Conservation (phyloP, 1,140 invertebrate species). For the Xylocopa sonorina region DNA sequence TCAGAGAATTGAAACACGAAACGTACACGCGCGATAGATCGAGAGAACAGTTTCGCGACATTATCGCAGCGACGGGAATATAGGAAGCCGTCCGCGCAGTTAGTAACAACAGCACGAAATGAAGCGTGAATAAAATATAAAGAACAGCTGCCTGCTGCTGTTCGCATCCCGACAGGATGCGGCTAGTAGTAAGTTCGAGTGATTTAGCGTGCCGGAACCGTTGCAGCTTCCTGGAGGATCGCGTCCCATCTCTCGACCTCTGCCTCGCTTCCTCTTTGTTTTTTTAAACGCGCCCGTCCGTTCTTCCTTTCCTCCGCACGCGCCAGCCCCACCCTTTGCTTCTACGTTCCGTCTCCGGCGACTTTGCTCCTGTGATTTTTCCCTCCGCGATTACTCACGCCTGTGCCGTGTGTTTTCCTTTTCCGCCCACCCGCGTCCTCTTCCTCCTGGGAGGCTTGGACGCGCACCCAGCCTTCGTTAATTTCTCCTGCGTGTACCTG, state of each 20-base stretch:
- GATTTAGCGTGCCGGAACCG: slow-evolving; percentile 71
- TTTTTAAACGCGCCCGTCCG: slow-evolving; percentile 21
- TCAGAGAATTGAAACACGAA: slow-evolving; percentile 46
- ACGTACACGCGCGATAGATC: slow-evolving; percentile 38
- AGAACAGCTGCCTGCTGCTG: slow-evolving; percentile 61
- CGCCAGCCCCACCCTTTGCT: slow-evolving; percentile 27
- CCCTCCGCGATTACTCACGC: too few relatives aligned
- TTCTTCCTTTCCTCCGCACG: background rate
- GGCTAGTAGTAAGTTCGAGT: slow-evolving; percentile 53
- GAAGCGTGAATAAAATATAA: slow-evolving; percentile 77
- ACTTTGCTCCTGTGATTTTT: slow-evolving; percentile 27
- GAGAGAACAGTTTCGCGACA: slow-evolving; percentile 34
- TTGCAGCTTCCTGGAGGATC: slow-evolving; percentile 54
- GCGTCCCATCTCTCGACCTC: slow-evolving; percentile 9
- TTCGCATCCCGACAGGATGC: slow-evolving; percentile 28
- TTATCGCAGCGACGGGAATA: slow-evolving; percentile 13
- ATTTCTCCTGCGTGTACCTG: background rate
- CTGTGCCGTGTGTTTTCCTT: too few relatives aligned
- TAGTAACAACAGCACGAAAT: slow-evolving; percentile 56
- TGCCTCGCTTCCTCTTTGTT: background rate
- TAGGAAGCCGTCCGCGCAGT: slow-evolving; percentile 4
- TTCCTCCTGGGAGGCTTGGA: background rate
- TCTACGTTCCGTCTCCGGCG: slow-evolving; percentile 11
- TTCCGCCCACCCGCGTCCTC: too few relatives aligned
- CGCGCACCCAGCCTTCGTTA: background rate